Percentiles rank a stretch among this genome's conserved stretches.
These are phyloP conservation scores for Frankliniella intonsa DNA, from an alignment of 2,888 invertebrate genomes.

Conservation along the genomic window DNA sequence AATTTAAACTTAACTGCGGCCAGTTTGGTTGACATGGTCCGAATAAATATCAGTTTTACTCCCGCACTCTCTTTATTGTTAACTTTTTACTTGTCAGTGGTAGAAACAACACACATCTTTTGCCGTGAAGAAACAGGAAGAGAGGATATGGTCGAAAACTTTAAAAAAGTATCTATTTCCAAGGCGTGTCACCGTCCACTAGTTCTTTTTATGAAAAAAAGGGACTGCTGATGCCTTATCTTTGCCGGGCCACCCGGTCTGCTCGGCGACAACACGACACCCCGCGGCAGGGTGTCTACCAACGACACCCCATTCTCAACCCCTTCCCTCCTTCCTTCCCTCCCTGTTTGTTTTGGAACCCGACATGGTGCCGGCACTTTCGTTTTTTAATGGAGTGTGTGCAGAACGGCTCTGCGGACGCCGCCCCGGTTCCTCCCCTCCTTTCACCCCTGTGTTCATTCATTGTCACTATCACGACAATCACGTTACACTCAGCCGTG, in stretches of 20 bases:
- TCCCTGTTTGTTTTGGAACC: conserved; percentile 18
- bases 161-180: conserved; percentile 2
- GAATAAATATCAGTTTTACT: too few species aligned
- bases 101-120: too few species aligned
- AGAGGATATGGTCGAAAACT: background rate
- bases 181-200: background rate
- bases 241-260: background rate
- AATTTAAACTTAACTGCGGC: too few species aligned
- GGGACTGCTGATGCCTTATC: background rate
- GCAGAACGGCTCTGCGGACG: too few species aligned
- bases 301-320: background rate
- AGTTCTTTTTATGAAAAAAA: background rate
- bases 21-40: too few species aligned
- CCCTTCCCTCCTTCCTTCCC: background rate
- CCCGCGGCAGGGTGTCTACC: background rate
- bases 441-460: background rate
- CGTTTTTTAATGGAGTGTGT: conserved; percentile 22
- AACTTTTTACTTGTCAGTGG: too few species aligned
- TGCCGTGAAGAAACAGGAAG: too few species aligned
- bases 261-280: background rate
- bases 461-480: conserved; percentile 7
- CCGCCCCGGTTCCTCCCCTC: background rate
- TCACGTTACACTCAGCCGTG: background rate
- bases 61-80: too few species aligned
- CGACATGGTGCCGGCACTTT: background rate